Evolutionary conservation across 1,140 invertebrate species (phyloP).

Genomic region (Latrodectus geometricus): DNA sequence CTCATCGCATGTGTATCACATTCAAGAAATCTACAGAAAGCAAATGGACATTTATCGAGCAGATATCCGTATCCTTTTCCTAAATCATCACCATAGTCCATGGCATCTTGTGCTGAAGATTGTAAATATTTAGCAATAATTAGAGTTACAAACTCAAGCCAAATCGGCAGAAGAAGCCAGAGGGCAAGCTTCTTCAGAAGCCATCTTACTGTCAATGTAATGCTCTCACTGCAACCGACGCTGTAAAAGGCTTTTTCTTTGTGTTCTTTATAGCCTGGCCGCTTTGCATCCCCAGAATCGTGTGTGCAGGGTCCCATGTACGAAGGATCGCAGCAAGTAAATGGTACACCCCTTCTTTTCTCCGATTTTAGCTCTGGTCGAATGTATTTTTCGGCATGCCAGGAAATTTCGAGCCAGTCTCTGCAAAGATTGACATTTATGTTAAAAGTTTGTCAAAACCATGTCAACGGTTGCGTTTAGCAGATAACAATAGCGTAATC

Average conservation of each 20-base stretch:
- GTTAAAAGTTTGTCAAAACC: too few relatives aligned
- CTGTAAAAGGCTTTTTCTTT: conserved; percentile 10
- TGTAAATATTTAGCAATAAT: conserved; percentile 48
- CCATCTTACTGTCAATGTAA: conserved; percentile 4
- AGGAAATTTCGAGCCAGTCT: conserved; percentile 31
- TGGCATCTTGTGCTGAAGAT: conserved; percentile 25
- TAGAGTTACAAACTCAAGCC: conserved; percentile 21
- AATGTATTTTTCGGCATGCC: conserved; percentile 35
- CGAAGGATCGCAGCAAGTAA: conserved; percentile 42
- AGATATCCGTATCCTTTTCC: conserved; percentile 42
- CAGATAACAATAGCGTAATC: too few relatives aligned
- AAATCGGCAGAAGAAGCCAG: conserved; percentile 33
- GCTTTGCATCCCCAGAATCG: not conserved
- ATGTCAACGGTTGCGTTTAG: too few relatives aligned
- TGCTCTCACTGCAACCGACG: conserved; percentile 11
- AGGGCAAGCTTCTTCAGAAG: conserved; percentile 3
- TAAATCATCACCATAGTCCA: conserved; percentile 42
- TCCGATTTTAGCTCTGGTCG: not conserved
- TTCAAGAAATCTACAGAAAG: conserved; percentile 15
- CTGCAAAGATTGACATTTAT: not conserved
- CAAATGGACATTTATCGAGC: conserved; percentile 16
- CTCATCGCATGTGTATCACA: not conserved
- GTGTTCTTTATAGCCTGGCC: conserved; percentile 10
- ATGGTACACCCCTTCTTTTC: conserved; percentile 17
- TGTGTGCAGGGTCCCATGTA: conserved; percentile 37